phyloP scores from a whole-genome alignment of 2,113 vertebrate species.

The Psilopogon haemacephalus region DNA sequence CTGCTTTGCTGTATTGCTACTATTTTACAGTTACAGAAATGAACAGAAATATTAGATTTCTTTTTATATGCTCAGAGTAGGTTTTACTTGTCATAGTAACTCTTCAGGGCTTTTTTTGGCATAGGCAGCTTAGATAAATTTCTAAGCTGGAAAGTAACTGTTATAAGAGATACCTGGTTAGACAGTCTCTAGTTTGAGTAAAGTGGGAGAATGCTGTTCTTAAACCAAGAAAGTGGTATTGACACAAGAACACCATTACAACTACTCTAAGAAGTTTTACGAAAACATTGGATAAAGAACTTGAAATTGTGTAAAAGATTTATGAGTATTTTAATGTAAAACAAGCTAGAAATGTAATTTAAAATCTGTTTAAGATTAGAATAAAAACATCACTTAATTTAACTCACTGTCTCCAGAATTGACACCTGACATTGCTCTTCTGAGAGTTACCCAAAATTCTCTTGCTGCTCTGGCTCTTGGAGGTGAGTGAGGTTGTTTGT shows the following conservation, averaged over 20 bases:
- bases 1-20: not conserved
- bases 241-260: not conserved
- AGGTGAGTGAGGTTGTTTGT: not conserved
- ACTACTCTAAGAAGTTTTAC: not conserved
- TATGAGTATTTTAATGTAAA: not conserved
- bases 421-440: not conserved
- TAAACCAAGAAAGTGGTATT: not conserved
- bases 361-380: not conserved
- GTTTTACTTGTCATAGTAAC: not conserved
- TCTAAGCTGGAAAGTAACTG: not conserved
- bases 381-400: not conserved
- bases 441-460: not conserved
- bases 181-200: not conserved
- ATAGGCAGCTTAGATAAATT: not conserved
- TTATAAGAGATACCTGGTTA: not conserved
- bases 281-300: not conserved
- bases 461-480: not conserved
- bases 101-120: not conserved
- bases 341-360: not conserved
- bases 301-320: not conserved
- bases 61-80: not conserved
- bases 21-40: not conserved
- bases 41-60: not conserved
- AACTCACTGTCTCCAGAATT: not conserved
- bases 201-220: not conserved